phyloP scores from a whole-genome alignment of 2,113 vertebrate genomes.

The Danio rerio region GRCz12tu NC_133178.1:21517501-21518000 shows the following conservation, averaged over 20 bases:
- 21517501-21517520: too few species aligned
- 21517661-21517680: neutral
- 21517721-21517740: neutral
- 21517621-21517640: too few species aligned
- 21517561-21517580: too few species aligned
- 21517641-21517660: too few species aligned
- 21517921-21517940: neutral
- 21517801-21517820: neutral
- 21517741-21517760: neutral
- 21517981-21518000: neutral
- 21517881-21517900: neutral
- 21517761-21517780: neutral
- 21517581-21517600: too few species aligned
- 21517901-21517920: neutral
- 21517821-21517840: neutral
- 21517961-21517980: neutral
- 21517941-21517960: neutral
- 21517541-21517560: too few species aligned
- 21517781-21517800: slow-evolving; percentile 2
- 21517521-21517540: too few species aligned
- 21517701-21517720: neutral
- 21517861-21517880: neutral
- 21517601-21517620: too few species aligned
- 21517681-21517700: neutral
- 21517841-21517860: neutral